Percentiles rank a stretch among this genome's conserved stretches.
Evolutionary conservation across 2,797 vertebrate species (phyloP).

Genomic region (Hylomyscus alleni): DNA sequence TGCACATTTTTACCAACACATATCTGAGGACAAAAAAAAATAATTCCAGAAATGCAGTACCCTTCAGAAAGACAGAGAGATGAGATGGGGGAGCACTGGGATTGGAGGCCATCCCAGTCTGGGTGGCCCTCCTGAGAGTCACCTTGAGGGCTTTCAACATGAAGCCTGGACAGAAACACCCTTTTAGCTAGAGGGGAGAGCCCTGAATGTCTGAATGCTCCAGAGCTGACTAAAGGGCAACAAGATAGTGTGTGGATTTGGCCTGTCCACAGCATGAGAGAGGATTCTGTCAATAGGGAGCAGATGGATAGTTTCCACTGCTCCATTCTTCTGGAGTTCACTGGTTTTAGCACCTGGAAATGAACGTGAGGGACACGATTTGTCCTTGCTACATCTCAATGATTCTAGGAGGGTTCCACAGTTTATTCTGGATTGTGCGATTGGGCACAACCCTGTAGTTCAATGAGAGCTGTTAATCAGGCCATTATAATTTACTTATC

Average conservation of each 20-base stretch:
- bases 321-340: not conserved
- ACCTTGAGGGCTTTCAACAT: not conserved
- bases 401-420: not conserved
- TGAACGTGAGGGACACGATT: not conserved
- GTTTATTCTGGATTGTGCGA: not conserved
- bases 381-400: not conserved
- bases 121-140: not conserved
- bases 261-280: not conserved
- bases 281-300: not conserved
- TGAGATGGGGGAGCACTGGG: not conserved
- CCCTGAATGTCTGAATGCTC: not conserved
- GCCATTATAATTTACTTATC: not conserved
- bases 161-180: not conserved
- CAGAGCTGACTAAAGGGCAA: not conserved
- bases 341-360: not conserved
- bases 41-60: not conserved
- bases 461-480: not conserved
- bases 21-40: not conserved
- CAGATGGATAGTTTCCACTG: not conserved
- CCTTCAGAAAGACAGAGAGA: not conserved
- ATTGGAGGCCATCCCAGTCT: accelerated
- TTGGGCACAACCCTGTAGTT: not conserved
- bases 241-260: not conserved
- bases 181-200: not conserved
- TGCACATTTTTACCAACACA: not conserved